Conservation (phyloP, 2,797 vertebrate genomes). For the Apogon talboti region DNA sequence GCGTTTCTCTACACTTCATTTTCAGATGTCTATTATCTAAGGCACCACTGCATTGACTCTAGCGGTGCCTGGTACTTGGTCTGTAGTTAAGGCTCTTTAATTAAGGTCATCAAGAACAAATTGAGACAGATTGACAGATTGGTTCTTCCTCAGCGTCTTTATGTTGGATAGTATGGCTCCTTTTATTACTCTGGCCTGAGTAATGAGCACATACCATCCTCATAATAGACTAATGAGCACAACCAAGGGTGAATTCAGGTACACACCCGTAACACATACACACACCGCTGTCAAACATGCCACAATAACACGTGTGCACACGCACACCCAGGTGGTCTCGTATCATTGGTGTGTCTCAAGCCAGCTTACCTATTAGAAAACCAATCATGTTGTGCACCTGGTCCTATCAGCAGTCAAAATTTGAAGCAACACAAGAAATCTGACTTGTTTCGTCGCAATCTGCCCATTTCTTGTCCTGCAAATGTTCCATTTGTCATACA, state of each 20-base stretch:
- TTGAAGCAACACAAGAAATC: constrained; percentile 38
- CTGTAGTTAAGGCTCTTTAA: constrained; percentile 17
- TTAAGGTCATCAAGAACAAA: background rate
- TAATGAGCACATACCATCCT: constrained; percentile 56
- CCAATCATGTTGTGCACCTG: constrained; percentile 78
- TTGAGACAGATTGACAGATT: constrained; percentile 2
- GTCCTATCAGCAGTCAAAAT: constrained; percentile 43
- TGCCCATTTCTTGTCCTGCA: constrained; percentile 55
- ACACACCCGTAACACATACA: constrained; percentile 23
- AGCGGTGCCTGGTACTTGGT: background rate
- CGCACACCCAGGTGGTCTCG: constrained; percentile 65
- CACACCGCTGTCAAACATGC: constrained; percentile 44
- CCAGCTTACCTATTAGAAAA: constrained; percentile 72
- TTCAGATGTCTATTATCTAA: background rate
- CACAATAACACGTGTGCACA: constrained; percentile 30
- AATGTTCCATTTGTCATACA: constrained; percentile 54
- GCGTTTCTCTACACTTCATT: background rate
- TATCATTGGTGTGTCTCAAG: constrained; percentile 45
- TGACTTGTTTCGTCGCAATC: constrained; percentile 53
- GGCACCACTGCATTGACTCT: background rate
- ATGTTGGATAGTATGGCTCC: constrained; percentile 16
- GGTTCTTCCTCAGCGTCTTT: constrained; percentile 12
- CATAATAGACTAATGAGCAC: constrained; percentile 52
- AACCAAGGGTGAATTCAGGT: constrained; percentile 35
- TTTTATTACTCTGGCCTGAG: constrained; percentile 32